Evolutionary conservation across 2,113 vertebrate genomes (phyloP).

Genomic region (Ranitomeya variabilis): DNA sequence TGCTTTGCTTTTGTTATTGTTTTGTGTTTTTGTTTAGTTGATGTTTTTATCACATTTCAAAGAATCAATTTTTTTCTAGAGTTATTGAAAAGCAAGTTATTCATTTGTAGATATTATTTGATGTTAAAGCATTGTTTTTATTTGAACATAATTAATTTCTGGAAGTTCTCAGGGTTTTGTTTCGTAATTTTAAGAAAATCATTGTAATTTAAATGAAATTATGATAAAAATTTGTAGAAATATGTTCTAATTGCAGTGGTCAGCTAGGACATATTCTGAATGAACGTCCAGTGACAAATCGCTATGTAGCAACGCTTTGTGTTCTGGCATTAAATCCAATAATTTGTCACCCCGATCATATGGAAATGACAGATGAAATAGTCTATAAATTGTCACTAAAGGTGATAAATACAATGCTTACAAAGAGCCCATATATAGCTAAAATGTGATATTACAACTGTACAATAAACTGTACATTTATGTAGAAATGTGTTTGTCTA

Average conservation of each 20-base stretch:
- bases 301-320: too few relatives aligned
- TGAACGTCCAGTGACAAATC: too few relatives aligned
- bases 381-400: background rate
- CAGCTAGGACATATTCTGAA: background rate
- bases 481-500: too few relatives aligned
- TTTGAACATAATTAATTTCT: background rate
- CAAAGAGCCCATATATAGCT: background rate
- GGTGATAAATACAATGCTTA: background rate
- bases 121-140: background rate
- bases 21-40: background rate
- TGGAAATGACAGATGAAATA: background rate
- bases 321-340: background rate
- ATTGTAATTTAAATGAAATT: background rate
- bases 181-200: background rate
- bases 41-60: background rate
- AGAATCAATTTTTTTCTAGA: background rate
- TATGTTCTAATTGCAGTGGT: background rate
- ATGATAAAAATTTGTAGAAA: background rate
- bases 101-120: background rate
- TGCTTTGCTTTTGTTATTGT: background rate
- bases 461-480: too few relatives aligned
- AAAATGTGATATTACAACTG: too few relatives aligned
- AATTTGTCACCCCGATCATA: background rate
- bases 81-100: background rate
- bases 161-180: background rate